Evolutionary conservation across 1,140 invertebrate species (phyloP), one percentile per base, ranked within the genome.

Genomic region (Euura lappo): DNA sequence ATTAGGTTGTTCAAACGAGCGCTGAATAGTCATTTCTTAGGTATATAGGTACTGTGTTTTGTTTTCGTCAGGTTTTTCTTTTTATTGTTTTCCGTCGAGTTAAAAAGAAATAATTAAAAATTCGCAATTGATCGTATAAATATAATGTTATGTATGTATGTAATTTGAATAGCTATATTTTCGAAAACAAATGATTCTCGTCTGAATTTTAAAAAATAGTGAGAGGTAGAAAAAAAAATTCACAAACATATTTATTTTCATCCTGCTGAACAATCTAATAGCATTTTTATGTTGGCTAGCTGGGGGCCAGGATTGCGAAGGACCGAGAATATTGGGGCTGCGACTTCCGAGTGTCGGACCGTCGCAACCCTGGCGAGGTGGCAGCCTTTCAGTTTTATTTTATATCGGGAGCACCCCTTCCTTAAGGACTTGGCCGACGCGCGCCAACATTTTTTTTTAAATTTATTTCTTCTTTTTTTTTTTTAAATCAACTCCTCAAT

Each of bases 281-380:
- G 82, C 79, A 85, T 87, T 88, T 28, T 87, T 84, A 85, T 88
- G 81, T 83, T 82, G 84, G 84, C 82, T 86, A 86, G 80, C 74
- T 65, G 70, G 78, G 70, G 72, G 69, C 44, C 44, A 47, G 69
- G 45, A 47, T 45, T 44, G 69, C 69, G 69, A 47, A 44, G 69
- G 13, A 28, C 69, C 44, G 44, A 70, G 69, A 45, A 42, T 8
- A 4, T 45, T 77, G 74, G 83, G 79, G 80, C 79, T 81, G 76
- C 77, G 44, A 75, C 28, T 8, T 42, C 67, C 77, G 74, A 68
- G 76, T 75, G 79, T 88, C 84, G 76, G 84, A 83, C 81, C 83
- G 74, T 77, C 81, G 79, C 86, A 87, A 86, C 79, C 86, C 86
- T 77, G 84, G 83, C 81, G 79, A 83, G 79, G 74, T 84, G 80